These are phyloP conservation scores for Zoanthus sansibaricus DNA, from an alignment of 92 coral and sea anemone genomes.

Conservation along the genomic window DNA sequence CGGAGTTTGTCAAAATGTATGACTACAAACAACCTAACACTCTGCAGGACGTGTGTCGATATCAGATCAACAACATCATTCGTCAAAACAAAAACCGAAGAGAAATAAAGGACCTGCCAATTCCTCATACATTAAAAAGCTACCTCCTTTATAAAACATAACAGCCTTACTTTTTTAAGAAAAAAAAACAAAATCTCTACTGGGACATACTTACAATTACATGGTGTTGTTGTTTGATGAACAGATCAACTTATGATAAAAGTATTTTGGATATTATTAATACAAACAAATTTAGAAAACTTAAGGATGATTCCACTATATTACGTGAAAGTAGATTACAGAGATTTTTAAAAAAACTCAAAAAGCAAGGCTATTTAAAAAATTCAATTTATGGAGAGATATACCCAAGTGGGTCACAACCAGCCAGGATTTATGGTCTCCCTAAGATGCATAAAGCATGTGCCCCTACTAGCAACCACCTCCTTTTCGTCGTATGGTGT, in stretches of 20 bases:
- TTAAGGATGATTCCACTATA: background rate
- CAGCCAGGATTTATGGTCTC: no score
- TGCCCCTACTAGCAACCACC: background rate
- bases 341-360: background rate
- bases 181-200: no score
- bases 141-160: conserved; percentile 40
- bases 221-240: background rate
- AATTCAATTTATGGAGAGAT: background rate
- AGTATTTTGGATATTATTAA: background rate
- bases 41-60: conserved; percentile 40
- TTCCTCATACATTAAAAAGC: conserved; percentile 31
- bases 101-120: background rate
- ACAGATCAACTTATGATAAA: background rate
- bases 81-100: background rate
- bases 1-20: conserved; percentile 26
- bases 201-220: no score
- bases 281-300: background rate
- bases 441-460: no score
- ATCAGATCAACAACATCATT: conserved; percentile 32
- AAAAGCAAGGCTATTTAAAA: background rate
- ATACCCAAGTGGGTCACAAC: background rate
- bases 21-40: conserved; percentile 5
- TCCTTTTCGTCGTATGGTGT: no score
- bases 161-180: background rate
- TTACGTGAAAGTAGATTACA: background rate